A percentile compares a stretch with the other conserved stretches of the same genome.
Conservation (phyloP, 2,888 invertebrate genomes). For the Tenthredo mesomela region DNA sequence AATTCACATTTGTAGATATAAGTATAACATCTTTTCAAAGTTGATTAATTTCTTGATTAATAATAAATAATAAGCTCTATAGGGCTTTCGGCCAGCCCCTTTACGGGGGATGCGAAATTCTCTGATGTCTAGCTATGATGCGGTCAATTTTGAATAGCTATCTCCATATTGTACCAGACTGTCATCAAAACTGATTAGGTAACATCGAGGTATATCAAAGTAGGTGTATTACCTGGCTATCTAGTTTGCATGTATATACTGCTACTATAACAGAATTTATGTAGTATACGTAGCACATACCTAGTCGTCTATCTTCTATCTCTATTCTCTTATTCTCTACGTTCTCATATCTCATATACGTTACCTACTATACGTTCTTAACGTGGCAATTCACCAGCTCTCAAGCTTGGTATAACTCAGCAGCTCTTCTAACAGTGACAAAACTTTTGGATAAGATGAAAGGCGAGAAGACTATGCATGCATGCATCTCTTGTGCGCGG, state of each 20-base stretch:
- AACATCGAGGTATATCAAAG: not conserved
- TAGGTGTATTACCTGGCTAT: not conserved
- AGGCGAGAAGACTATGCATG: constrained; percentile 6
- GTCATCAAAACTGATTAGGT: not conserved
- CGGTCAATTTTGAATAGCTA: not conserved
- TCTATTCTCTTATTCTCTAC: not conserved
- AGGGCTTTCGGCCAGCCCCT: not conserved
- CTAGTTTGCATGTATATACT: not conserved
- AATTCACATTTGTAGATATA: not conserved
- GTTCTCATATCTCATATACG: not conserved
- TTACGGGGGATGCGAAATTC: not conserved
- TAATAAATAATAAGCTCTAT: not conserved
- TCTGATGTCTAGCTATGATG: not conserved
- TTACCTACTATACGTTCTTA: constrained; percentile 15
- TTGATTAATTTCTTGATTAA: not conserved
- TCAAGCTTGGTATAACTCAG: constrained; percentile 35
- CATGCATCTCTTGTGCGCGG: not conserved
- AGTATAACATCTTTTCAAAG: not conserved
- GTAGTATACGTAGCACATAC: not conserved
- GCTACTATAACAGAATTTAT: not conserved
- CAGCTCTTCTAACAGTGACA: constrained; percentile 4
- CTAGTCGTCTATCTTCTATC: not conserved
- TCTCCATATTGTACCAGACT: not conserved
- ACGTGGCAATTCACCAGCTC: constrained; percentile 8
- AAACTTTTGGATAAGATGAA: constrained; percentile 41